Base-by-base conservation (phyloP, 2,888 invertebrate genomes). In the Caenorhabditis drosophilae region DNA sequence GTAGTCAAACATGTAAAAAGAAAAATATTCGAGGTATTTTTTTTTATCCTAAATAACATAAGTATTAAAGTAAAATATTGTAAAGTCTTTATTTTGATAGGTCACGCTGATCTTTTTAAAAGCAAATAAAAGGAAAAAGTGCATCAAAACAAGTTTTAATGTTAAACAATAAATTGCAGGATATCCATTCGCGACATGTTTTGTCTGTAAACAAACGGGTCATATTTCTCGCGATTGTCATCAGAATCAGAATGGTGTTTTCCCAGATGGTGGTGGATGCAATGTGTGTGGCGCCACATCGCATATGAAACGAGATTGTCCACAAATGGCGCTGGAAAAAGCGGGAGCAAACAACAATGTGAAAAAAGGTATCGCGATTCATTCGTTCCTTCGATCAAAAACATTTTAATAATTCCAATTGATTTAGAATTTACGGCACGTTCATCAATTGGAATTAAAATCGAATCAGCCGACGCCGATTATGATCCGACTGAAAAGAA, bases 201-300 rank as follows among this genome's bases (percentile, higher is more conserved):
- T 93, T 82, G 90, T 93, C 72, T 94, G 93, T 84, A 89, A 89
- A 54, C 89, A 92, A 84, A 89, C 89, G 85, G 93, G 93, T 6
- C 93, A 94, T 84, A 89, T 93, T 76, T 89, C 92, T 0, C 88
- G 89, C 63, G 91, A 92, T 79, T 94, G 93, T 84, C 91, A 92
- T 3, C 90, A 92, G 81, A 93, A 93, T 86, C 89, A 90, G 0
- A 89, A 89, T 80, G 93, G 93, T 0, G 85, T 92, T 7, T 93
- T 92, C 86, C 92, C 93, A 0, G 89, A 91, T 84, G 92, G 91
- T 35, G 77, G 77, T n/a, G 92, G 92, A 82, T 90, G 85, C 72
- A 82, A 89, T 75, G 86, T 89, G 2, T 93, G 93, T 86, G 91
- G 91, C 4, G 91, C 91, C 84, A 90, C 91, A 11, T 90, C 91